Percentiles rank a stretch among this genome's conserved stretches.
phyloP scores from a whole-genome alignment of 1,140 invertebrate genomes.

The Cherax quadricarinatus region DNA sequence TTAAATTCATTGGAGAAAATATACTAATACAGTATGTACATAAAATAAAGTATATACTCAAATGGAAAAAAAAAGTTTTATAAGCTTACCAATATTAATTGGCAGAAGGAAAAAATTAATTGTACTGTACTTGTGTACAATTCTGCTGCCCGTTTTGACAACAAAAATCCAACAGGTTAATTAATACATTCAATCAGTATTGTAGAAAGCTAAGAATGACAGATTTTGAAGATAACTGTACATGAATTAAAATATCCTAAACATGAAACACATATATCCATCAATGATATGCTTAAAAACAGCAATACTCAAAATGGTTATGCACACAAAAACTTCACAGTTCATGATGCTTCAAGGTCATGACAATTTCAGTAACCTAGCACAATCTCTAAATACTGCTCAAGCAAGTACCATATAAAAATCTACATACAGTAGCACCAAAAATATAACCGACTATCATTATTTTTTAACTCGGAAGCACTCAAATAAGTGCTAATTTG shows the following conservation, averaged over 20 bases:
- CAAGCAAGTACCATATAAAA: not conserved
- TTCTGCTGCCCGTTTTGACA: not conserved
- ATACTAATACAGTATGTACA: conserved; percentile 40
- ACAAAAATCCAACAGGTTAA: not conserved
- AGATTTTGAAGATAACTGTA: conserved; percentile 29
- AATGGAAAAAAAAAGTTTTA: not conserved
- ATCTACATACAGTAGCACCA: conserved; percentile 8
- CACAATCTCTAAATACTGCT: not conserved
- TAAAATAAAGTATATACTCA: conserved; percentile 13
- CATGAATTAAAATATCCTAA: not conserved
- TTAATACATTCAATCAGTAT: not conserved
- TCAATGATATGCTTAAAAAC: not conserved
- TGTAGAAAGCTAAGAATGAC: conserved; percentile 27
- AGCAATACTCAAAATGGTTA: conserved; percentile 7
- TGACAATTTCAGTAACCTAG: not conserved
- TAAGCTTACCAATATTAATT: not conserved
- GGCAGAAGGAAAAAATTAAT: not conserved
- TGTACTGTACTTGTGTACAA: not conserved
- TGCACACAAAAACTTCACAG: not conserved
- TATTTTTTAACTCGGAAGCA: not conserved
- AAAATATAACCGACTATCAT: conserved; percentile 20
- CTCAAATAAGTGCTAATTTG: not conserved
- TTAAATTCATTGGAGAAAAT: conserved; percentile 39
- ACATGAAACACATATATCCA: not conserved
- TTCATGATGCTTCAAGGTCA: not conserved